Conservation (phyloP, 2,888 invertebrate species). For the Biston betularia region DNA sequence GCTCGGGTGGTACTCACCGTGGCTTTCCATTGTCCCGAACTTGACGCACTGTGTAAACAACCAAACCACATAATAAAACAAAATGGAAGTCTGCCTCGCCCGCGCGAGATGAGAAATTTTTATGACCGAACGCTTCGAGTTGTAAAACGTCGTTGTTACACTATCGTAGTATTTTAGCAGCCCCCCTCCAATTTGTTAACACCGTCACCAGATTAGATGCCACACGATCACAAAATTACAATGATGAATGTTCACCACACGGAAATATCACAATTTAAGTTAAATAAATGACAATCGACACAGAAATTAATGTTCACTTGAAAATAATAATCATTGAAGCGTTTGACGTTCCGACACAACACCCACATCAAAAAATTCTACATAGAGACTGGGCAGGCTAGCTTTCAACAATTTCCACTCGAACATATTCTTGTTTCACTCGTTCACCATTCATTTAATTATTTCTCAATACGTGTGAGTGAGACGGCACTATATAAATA, state of each 20-base stretch:
- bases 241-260: constrained; percentile 57
- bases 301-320: constrained; percentile 77
- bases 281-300: constrained; percentile 70
- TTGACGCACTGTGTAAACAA: constrained; percentile 79
- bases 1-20: constrained; percentile 72
- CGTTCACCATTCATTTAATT: constrained; percentile 83
- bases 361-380: constrained; percentile 85
- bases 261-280: constrained; percentile 61
- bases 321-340: constrained; percentile 84
- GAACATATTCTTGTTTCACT: constrained; percentile 82
- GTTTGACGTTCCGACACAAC: constrained; percentile 84
- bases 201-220: constrained; percentile 74
- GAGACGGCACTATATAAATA: constrained; percentile 79
- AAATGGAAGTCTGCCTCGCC: constrained; percentile 82
- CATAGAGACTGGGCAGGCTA: constrained; percentile 81
- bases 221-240: constrained; percentile 73
- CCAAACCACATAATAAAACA: constrained; percentile 83
- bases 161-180: constrained; percentile 86
- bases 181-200: constrained; percentile 83
- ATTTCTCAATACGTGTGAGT: constrained; percentile 78
- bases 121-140: constrained; percentile 77
- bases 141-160: constrained; percentile 84
- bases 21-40: constrained; percentile 79
- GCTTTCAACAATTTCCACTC: constrained; percentile 85
- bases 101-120: constrained; percentile 80